Percentiles rank a stretch among this genome's conserved stretches.
Conservation (phyloP, 2,113 vertebrate genomes). For the Hippocampus barbouri region DNA sequence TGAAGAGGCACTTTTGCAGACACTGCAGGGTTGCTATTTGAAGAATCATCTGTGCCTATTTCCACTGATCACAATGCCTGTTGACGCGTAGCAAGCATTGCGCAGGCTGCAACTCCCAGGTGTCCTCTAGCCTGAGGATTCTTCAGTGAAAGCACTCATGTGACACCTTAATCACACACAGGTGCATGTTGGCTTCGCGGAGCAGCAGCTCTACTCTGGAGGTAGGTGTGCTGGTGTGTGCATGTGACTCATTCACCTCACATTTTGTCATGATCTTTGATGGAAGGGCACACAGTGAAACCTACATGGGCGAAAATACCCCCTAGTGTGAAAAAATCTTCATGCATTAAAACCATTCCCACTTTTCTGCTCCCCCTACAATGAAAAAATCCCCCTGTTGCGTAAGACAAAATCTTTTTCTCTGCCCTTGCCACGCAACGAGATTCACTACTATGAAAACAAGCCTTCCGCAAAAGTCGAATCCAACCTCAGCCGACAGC, state of each 20-base stretch:
- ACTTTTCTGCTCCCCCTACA: no score
- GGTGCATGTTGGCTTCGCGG: conserved; percentile 53
- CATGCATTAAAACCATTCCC: no score
- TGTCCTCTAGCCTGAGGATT: conserved; percentile 56
- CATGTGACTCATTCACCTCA: background rate
- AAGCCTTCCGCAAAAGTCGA: no score
- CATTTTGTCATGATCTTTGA: conserved; percentile 19
- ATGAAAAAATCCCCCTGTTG: no score
- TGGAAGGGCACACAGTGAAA: conserved; percentile 35
- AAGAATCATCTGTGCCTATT: conserved; percentile 47
- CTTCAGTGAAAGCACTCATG: conserved; percentile 60
- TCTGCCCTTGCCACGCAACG: no score
- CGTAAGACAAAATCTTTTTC: no score
- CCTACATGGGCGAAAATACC: conserved; percentile 7
- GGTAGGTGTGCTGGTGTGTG: conserved; percentile 42
- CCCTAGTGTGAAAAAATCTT: no score
- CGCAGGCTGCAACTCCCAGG: conserved; percentile 55
- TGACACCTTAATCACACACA: conserved; percentile 63
- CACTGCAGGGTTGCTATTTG: conserved; percentile 2
- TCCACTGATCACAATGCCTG: conserved; percentile 54
- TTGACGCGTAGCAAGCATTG: conserved; percentile 55
- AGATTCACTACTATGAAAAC: no score
- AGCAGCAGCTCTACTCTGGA: conserved; percentile 26
- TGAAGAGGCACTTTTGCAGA: conserved; percentile 4
- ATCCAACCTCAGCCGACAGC: no score